Conservation (phyloP, 2,797 vertebrate species). For the Coregonus suidteri region DNA sequence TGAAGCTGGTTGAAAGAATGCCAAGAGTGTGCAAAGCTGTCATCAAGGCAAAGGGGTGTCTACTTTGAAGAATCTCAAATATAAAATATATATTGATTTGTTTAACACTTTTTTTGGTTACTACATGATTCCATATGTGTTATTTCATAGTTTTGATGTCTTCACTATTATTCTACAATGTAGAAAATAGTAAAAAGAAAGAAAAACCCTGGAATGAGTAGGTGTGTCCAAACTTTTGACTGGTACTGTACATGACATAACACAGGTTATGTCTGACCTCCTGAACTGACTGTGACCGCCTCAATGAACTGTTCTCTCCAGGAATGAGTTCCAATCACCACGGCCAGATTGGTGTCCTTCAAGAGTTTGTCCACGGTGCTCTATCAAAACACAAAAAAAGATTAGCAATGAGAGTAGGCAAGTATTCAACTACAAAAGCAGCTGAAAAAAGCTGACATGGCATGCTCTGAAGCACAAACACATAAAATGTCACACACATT, state of each 20-base stretch:
- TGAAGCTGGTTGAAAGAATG: too few species aligned
- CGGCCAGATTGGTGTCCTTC: constrained; percentile 88
- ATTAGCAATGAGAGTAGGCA: constrained; percentile 12
- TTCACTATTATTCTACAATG: too few species aligned
- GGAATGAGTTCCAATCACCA: constrained; percentile 87
- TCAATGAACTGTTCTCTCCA: constrained; percentile 93
- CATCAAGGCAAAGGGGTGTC: too few species aligned
- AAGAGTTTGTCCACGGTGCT: constrained; percentile 90
- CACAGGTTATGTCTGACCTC: constrained; percentile 72
- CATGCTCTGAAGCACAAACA: not conserved
- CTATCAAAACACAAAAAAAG: constrained; percentile 64
- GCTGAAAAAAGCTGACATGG: not conserved
- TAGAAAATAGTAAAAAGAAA: too few species aligned
- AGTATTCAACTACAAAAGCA: not conserved
- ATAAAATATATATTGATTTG: too few species aligned
- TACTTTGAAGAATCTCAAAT: too few species aligned
- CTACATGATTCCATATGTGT: too few species aligned
- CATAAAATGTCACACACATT: not conserved
- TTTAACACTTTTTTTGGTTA: too few species aligned
- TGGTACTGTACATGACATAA: not conserved
- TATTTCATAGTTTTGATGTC: too few species aligned
- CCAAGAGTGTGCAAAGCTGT: too few species aligned
- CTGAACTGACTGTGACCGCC: constrained; percentile 90
- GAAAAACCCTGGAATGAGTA: too few species aligned
- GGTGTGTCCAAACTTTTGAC: too few species aligned